phyloP scores from a whole-genome alignment of 2,888 invertebrate species.

The Callimorpha dominula region DNA sequence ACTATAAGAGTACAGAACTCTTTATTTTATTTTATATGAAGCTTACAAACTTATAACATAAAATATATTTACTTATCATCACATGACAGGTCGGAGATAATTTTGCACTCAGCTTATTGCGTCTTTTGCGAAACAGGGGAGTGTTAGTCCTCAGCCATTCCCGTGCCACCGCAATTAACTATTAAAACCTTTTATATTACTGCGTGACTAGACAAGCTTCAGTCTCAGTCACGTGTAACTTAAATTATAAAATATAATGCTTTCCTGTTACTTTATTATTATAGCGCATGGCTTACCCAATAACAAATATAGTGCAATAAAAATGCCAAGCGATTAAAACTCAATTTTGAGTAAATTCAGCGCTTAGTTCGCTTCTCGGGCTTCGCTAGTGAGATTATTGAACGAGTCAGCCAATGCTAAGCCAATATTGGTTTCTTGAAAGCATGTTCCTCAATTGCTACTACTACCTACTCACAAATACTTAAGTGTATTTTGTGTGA shows the following conservation, averaged over 20 bases:
- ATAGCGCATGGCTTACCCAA: not conserved
- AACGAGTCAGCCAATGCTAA: constrained; percentile 36
- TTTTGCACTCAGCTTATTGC: no score
- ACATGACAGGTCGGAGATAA: not conserved
- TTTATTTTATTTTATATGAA: not conserved
- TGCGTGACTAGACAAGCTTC: not conserved
- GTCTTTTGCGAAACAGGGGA: no score
- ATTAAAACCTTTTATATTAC: not conserved
- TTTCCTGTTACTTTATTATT: not conserved
- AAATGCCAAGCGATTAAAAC: constrained; percentile 11
- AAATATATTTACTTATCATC: no score
- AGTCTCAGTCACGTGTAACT: not conserved
- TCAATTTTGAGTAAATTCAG: constrained; percentile 14
- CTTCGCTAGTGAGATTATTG: constrained; percentile 38
- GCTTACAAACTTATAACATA: no score
- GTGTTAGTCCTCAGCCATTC: not conserved
- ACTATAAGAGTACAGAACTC: not conserved
- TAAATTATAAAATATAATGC: no score
- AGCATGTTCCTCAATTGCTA: constrained; percentile 31
- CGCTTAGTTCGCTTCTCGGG: constrained; percentile 21
- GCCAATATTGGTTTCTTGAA: constrained; percentile 43
- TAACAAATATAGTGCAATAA: not conserved
- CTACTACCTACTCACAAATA: constrained; percentile 17
- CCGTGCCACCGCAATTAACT: not conserved
- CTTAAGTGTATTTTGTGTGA: constrained; percentile 8